Evolutionary conservation across 2,888 invertebrate species (phyloP), one percentile per base, ranked within the genome.

Genomic region (Drosophila mayaguana): DNA sequence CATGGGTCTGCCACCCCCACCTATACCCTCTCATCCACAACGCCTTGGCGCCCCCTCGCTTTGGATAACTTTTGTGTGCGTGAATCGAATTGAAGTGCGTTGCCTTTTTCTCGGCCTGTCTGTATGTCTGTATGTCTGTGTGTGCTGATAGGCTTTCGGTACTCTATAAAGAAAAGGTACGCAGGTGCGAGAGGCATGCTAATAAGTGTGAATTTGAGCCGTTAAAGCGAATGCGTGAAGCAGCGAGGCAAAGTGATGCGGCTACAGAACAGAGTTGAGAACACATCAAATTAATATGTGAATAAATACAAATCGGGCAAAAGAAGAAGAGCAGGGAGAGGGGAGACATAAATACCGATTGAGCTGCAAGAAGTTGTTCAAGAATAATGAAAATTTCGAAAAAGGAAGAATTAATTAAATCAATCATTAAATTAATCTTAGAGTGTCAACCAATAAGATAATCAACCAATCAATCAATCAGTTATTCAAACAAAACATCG

Each of bases 61-160:
- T 32, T 32, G 11, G 16, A 22, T 36, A 54, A 40, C 54, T 53
- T 59, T 43, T 32, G 59, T 38, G 78, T 78, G 55, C 60, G 74
- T 78, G 48, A 63, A 62, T 63, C 54, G 57, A 59, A 74, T 74
- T 75, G 60, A 75, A 76, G 63, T 68, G 59, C 42, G 36, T 32
- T 32, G 42, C 42, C 54, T 50, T 63, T 53, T 50, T 20, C 40
- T 45, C 46, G 38, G 57, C 38, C 60, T 34, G 64, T 42, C 42
- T 51, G 79, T 60, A 64, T 64, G 61, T 48, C 32, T 28, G 28
- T 28, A 7, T 32, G 63, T 36, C 42, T 51, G 78, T 60, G 68
- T 64, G 61, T 43, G 69, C 69, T 75, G 68, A 75, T 64, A 54
- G 73, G 55, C 73, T 25, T 72, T 53, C n/a, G 16, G 61, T 42